These are phyloP conservation scores for Geococcyx californianus DNA, from an alignment of 2,113 vertebrate species.

Conservation along the genomic window DNA sequence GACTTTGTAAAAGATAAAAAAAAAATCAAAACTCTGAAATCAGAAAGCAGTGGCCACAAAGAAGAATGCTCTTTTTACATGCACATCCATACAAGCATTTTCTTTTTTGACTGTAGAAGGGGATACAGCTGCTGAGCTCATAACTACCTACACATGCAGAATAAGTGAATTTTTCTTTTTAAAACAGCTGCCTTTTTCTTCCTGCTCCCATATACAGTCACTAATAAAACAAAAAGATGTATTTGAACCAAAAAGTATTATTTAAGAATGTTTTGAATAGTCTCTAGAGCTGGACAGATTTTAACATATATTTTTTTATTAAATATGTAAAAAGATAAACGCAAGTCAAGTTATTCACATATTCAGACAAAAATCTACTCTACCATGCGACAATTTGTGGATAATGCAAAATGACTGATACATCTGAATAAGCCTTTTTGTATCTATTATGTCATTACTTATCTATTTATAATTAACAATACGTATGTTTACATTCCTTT, in stretches of 20 bases:
- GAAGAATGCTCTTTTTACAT: background rate
- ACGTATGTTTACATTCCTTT: constrained; percentile 99
- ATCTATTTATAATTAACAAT: constrained; percentile 98
- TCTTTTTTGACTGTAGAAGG: background rate
- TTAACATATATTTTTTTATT: constrained; percentile 93
- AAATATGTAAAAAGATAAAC: constrained; percentile 99
- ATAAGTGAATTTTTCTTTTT: background rate
- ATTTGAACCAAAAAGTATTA: background rate
- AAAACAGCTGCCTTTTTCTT: background rate
- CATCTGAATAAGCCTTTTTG: constrained; percentile 86
- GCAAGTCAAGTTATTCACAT: constrained; percentile 98
- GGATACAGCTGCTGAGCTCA: background rate
- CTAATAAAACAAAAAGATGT: background rate
- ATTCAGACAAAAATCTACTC: constrained; percentile 89
- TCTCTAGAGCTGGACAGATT: constrained; percentile 65
- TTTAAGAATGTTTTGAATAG: constrained; percentile 28
- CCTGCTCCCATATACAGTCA: background rate
- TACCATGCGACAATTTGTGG: constrained; percentile 95
- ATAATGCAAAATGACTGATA: constrained; percentile 91
- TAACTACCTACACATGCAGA: background rate
- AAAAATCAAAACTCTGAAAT: too few relatives aligned
- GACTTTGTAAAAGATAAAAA: too few relatives aligned
- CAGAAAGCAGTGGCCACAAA: background rate
- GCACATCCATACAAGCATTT: background rate
- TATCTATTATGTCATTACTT: constrained; percentile 83